A percentile compares a stretch with the other conserved stretches of the same genome.
These are phyloP conservation scores for Echinops telfairi DNA, from an alignment of 2,113 vertebrate species.

Conservation along the genomic window DNA sequence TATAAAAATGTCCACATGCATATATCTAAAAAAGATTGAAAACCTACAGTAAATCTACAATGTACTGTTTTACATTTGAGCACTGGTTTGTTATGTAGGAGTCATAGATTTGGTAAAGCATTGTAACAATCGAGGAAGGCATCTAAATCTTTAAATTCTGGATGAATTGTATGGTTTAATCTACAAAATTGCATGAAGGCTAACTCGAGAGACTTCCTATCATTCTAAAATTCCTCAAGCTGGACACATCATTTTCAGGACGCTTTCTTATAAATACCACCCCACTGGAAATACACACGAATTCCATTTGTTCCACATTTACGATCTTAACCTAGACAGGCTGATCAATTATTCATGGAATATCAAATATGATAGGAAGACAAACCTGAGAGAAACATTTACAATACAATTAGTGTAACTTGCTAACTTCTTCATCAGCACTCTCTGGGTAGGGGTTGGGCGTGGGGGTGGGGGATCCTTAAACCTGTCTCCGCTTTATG, in stretches of 20 bases:
- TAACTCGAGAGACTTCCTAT: constrained; percentile 89
- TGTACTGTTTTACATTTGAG: constrained; percentile 89
- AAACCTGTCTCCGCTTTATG: constrained; percentile 85
- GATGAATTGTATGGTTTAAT: constrained; percentile 85
- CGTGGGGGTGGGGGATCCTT: constrained; percentile 78
- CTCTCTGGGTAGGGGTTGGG: constrained; percentile 84
- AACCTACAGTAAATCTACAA: constrained; percentile 91
- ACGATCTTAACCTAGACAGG: constrained; percentile 80
- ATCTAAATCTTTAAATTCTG: constrained; percentile 89
- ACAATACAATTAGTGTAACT: constrained; percentile 90
- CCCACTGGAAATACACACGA: constrained; percentile 65
- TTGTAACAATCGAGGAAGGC: constrained; percentile 92
- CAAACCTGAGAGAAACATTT: constrained; percentile 96
- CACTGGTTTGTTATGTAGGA: constrained; percentile 88
- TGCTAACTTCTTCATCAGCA: constrained; percentile 88
- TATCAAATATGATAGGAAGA: constrained; percentile 95
- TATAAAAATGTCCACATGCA: constrained; percentile 92
- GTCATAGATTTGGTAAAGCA: constrained; percentile 94
- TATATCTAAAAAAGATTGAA: constrained; percentile 88
- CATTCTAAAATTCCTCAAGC: constrained; percentile 84
- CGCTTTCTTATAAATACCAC: constrained; percentile 79
- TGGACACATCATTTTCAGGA: constrained; percentile 72
- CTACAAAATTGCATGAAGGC: constrained; percentile 90
- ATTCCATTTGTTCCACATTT: constrained; percentile 74
- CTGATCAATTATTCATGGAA: constrained; percentile 85